These are phyloP conservation scores for Cheilosia urbana DNA, from an alignment of 2,888 invertebrate genomes.

Conservation along the genomic window DNA sequence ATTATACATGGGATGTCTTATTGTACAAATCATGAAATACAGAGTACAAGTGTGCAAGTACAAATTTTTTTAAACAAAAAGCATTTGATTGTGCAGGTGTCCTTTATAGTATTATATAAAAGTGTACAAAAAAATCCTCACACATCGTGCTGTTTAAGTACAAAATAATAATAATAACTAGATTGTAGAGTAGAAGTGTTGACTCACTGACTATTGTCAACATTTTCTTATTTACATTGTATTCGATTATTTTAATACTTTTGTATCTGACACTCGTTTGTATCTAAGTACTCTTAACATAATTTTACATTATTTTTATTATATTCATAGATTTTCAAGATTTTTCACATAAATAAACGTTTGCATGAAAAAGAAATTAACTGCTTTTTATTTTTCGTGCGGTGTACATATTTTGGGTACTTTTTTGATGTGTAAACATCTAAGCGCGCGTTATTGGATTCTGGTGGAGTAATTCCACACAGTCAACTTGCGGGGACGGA, in stretches of 20 bases:
- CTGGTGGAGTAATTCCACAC: too few relatives aligned
- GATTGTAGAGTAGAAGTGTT: slow-evolving; percentile 21
- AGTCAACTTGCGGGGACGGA: too few relatives aligned
- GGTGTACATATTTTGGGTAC: not conserved
- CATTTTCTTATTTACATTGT: slow-evolving; percentile 30
- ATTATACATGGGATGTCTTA: slow-evolving; percentile 28
- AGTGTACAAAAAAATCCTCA: slow-evolving; percentile 48
- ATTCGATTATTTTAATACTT: slow-evolving; percentile 71
- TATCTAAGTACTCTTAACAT: slow-evolving; percentile 35
- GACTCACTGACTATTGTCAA: slow-evolving; percentile 33
- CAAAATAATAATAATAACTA: slow-evolving; percentile 45
- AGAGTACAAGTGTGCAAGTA: slow-evolving; percentile 72
- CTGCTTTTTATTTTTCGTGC: not conserved
- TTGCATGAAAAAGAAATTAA: slow-evolving; percentile 62
- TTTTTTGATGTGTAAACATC: too few relatives aligned
- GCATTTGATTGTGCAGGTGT: slow-evolving; percentile 23
- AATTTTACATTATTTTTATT: slow-evolving; percentile 31
- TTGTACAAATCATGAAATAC: slow-evolving; percentile 54
- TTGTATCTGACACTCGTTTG: slow-evolving; percentile 59
- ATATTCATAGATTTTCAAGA: slow-evolving; percentile 35
- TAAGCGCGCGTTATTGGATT: too few relatives aligned
- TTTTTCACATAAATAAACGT: slow-evolving; percentile 72
- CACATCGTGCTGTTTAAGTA: slow-evolving; percentile 33
- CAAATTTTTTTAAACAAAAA: slow-evolving; percentile 57
- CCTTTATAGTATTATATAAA: slow-evolving; percentile 28